phyloP scores from a whole-genome alignment of 2,888 invertebrate species.

The Orthosia gothica region DNA sequence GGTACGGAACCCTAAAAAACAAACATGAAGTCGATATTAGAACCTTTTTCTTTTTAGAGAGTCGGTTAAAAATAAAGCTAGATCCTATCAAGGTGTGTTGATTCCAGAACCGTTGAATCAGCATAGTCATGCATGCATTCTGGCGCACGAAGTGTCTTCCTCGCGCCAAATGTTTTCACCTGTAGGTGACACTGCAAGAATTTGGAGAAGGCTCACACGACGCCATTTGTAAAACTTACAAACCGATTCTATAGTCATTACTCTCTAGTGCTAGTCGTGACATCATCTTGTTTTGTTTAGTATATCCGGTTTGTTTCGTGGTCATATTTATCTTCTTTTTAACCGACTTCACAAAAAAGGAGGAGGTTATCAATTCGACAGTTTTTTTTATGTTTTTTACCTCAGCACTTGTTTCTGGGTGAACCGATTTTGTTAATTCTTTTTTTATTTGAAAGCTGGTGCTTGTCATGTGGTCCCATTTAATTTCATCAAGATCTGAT shows the following conservation, averaged over 20 bases:
- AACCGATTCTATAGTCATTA: neutral
- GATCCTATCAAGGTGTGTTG: neutral
- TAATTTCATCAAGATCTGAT: too few species aligned
- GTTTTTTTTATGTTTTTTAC: too few species aligned
- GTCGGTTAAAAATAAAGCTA: neutral
- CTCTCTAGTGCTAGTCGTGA: neutral
- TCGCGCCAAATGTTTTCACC: conserved; percentile 48
- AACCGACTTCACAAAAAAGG: too few species aligned
- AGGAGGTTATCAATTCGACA: too few species aligned
- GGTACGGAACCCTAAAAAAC: too few species aligned
- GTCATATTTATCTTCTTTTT: neutral
- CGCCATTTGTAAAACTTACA: neutral
- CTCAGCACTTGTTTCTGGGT: too few species aligned
- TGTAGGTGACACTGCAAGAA: conserved; percentile 9
- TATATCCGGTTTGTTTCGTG: neutral
- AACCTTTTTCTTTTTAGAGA: too few species aligned
- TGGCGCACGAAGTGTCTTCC: conserved; percentile 38
- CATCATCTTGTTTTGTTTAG: neutral
- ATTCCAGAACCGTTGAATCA: conserved; percentile 20
- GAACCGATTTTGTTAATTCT: too few species aligned
- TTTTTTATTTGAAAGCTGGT: too few species aligned
- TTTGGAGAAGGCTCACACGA: conserved; percentile 9
- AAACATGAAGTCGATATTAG: too few species aligned
- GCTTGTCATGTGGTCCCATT: too few species aligned
- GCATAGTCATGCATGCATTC: conserved; percentile 20